Percentiles rank a stretch among this genome's conserved stretches.
phyloP scores from a whole-genome alignment of 2,888 invertebrate genomes.

The Endomychus coccineus region DNA sequence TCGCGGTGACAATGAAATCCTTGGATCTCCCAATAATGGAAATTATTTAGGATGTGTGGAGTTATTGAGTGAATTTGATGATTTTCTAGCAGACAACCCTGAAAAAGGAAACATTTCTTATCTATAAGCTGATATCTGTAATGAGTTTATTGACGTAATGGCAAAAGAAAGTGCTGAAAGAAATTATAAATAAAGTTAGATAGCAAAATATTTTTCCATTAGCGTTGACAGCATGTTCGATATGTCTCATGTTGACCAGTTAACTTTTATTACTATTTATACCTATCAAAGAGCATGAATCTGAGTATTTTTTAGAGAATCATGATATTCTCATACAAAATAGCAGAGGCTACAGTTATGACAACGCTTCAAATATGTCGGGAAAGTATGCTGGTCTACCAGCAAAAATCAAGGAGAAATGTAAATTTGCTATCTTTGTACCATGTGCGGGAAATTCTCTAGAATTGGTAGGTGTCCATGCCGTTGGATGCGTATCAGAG shows the following conservation, averaged over 20 bases:
- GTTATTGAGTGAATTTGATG: constrained; percentile 28
- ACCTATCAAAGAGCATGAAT: constrained; percentile 27
- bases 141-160: constrained; percentile 33
- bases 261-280: too few relatives aligned
- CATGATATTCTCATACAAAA: constrained; percentile 24
- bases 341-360: constrained; percentile 27
- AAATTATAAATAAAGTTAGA: constrained; percentile 8
- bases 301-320: constrained; percentile 25
- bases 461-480: constrained; percentile 24
- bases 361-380: constrained; percentile 31
- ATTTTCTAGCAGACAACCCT: constrained; percentile 24
- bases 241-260: constrained; percentile 1
- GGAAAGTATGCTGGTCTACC: constrained; percentile 26
- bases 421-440: constrained; percentile 12
- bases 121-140: constrained; percentile 28
- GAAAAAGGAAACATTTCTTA: constrained; percentile 27
- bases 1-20: constrained; percentile 22
- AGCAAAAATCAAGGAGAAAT: constrained; percentile 25
- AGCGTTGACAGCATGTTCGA: constrained; percentile 1
- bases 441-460: constrained; percentile 21
- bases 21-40: constrained; percentile 23
- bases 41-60: constrained; percentile 29
- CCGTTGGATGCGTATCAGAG: constrained; percentile 23
- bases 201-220: too few relatives aligned
- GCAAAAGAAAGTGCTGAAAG: constrained; percentile 24